A percentile compares a stretch with the other conserved stretches of the same genome.
Conservation (phyloP, 2,113 vertebrate species). For the Hassar affinis region DNA sequence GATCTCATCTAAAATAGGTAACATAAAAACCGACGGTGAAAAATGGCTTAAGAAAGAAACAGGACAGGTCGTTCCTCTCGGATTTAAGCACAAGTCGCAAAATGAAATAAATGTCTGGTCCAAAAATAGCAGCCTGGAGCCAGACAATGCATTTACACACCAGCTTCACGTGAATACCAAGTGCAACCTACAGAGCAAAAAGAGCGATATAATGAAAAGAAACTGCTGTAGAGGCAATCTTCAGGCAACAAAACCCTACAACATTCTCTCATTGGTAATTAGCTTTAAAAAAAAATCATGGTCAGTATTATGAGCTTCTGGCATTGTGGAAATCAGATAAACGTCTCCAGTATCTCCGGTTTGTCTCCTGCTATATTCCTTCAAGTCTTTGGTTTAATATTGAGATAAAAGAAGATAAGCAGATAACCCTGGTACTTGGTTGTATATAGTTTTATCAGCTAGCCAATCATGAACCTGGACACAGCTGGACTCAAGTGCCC, state of each 20-base stretch:
- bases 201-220: background rate
- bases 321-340: too few species aligned
- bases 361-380: too few species aligned
- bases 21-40: background rate
- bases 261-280: too few species aligned
- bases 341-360: too few species aligned
- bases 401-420: too few species aligned
- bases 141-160: background rate
- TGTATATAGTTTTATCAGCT: too few species aligned
- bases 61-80: constrained; percentile 16
- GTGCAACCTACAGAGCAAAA: background rate
- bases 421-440: too few species aligned
- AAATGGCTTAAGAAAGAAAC: constrained; percentile 25
- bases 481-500: too few species aligned
- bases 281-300: too few species aligned
- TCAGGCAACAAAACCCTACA: background rate
- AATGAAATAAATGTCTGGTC: background rate
- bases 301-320: too few species aligned
- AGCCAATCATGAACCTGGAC: too few species aligned
- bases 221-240: background rate
- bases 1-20: constrained; percentile 16
- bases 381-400: too few species aligned
- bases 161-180: background rate
- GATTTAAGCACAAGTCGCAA: background rate
- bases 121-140: background rate